These are phyloP conservation scores for Karalla daura DNA, from an alignment of 2,797 vertebrate genomes.

Conservation along the genomic window DNA sequence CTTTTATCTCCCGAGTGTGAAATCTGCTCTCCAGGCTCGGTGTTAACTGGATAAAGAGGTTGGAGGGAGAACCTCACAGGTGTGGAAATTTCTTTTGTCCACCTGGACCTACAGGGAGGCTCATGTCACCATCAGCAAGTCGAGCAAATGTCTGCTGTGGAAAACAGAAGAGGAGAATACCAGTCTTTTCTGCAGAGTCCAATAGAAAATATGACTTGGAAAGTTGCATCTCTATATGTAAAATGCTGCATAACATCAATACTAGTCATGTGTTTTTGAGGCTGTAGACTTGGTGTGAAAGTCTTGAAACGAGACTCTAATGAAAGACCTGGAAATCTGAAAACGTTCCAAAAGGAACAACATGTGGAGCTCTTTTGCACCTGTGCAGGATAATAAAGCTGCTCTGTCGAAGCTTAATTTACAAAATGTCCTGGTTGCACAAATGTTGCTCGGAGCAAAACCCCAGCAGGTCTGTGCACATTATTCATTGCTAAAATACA, in stretches of 20 bases:
- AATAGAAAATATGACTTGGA: too few relatives aligned
- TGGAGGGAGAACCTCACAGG: conserved; percentile 9
- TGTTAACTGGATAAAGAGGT: conserved; percentile 46
- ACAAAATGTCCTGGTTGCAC: neutral
- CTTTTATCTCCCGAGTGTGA: conserved; percentile 50
- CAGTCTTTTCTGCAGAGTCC: too few relatives aligned
- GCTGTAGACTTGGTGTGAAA: neutral
- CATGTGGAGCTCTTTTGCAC: neutral
- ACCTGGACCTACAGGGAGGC: conserved; percentile 32
- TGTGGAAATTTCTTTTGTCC: conserved; percentile 21
- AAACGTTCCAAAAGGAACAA: neutral
- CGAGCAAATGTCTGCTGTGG: neutral
- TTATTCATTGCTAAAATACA: too few relatives aligned
- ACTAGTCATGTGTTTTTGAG: too few relatives aligned
- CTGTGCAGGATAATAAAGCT: neutral
- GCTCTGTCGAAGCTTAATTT: neutral
- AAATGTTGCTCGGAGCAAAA: neutral
- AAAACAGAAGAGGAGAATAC: neutral
- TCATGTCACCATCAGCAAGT: conserved; percentile 5
- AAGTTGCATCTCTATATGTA: too few relatives aligned
- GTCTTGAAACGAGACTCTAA: neutral
- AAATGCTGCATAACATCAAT: neutral
- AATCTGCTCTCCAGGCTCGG: conserved; percentile 33
- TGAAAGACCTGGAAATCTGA: neutral
- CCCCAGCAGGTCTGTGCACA: neutral